Evolutionary conservation across 2,888 invertebrate genomes (phyloP), one percentile per base, ranked within the genome.

Genomic region (Thereva unica): DNA sequence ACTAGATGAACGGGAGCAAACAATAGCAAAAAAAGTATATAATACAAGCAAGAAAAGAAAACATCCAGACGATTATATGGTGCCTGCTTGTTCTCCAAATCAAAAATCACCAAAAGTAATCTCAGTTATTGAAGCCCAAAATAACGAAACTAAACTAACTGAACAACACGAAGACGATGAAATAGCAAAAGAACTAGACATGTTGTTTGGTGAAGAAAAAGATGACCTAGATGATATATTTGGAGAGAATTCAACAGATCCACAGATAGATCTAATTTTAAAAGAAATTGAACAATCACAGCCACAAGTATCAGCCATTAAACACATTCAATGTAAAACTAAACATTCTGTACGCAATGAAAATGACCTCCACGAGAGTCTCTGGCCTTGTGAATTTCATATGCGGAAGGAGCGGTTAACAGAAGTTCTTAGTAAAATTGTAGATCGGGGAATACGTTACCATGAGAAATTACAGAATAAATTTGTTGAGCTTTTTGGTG

Each of bases 351-450:
- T 34, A 10, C 1, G 44, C 5, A 6, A 41, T 35, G 54, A 55
- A 37, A 4, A 45, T 10, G 74, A 76, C 72, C 69, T 79, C 35
- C 69, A 74, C 0, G 71, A 74, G 54, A 79, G 80, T 69, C 70
- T 74, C 38, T 79, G 79, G 79, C 79, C 79, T 6, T 79, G 79
- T 64, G 79, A 79, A 66, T 68, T 78, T 2, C 77, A 76, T 68
- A 77, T 75, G 52, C 75, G 76, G 59, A 71, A 73, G 1, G 74
- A 76, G 8, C 71, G 71, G 2, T 70, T 79, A 4, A 74, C 70
- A n/a, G 71, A 72, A 7, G 73, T 73, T 0, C 63, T 79, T n/a
- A 71, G 73, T 9, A 73, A 72, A 0, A 44, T 77, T 2, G 67
- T 76, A 8, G 78, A 78, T 41, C 73, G 74, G 10, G 78, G 78